Evolutionary conservation across 1,140 invertebrate species (phyloP), one percentile per base, ranked within the genome.

Genomic region (Diploscapter pachys): DNA sequence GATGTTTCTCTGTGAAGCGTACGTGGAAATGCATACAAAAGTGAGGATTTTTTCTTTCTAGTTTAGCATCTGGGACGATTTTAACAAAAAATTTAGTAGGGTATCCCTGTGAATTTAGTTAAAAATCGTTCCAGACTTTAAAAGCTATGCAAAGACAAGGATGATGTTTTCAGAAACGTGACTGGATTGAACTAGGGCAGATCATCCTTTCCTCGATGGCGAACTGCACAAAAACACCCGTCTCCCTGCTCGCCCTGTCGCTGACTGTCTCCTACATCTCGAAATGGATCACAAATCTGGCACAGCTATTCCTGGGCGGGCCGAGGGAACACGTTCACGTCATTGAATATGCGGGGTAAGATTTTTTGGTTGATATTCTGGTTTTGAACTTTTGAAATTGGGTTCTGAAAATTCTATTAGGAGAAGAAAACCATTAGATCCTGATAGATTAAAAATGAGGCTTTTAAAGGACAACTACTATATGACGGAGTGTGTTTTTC

Each of bases 401-500:
- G 55, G 50, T 48, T 4, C 61, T 57, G 56, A 64, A 70, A n/a
- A 31, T n/a, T 11, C 5, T 2, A 31, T 53, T 8, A 13, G 2
- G 31, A 4, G 31, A 11, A 6, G 3, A 11, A 5, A 31, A 51
- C 4, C 3, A 3, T 5, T 5, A 3, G 48, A 8, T 52, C n/a
- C 54, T n/a, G 2, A 52, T 73, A 31, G 49, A 73, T 63, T 3
- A 88, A 88, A 85, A 88, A 88, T 5, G 89, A 90, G 82, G 89
- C 89, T n/a, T 83, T 89, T 31, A 89, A 88, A 0, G 87, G 89
- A 84, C 81, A 89, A 48, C 80, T 90, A 2, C 85, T 90, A 8
- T 88, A 88, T n/a, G 73, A 89, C 11, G 89, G 89, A 83, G 89
- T 89, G 2, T 88, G 88, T 13, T 90, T 0, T 85, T 89, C 4